phyloP scores from a whole-genome alignment of 2,888 invertebrate species.

The Rhopalosiphum nymphaeae region DNA sequence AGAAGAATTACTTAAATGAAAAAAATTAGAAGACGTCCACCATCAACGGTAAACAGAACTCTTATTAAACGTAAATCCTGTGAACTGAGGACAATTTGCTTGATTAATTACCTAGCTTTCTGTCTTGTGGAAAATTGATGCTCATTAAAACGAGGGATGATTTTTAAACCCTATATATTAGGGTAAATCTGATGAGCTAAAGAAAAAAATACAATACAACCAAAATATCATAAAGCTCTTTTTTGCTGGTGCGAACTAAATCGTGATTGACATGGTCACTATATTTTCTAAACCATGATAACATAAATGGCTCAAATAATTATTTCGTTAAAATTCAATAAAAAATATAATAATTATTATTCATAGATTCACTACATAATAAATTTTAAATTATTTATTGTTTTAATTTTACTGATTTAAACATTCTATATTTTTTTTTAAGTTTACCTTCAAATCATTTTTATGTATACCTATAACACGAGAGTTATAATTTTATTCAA shows the following conservation, averaged over 20 bases:
- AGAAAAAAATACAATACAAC: conserved; percentile 37
- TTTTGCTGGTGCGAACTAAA: background rate
- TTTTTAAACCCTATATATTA: conserved; percentile 26
- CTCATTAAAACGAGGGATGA: conserved; percentile 24
- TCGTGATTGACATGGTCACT: background rate
- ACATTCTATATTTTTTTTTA: background rate
- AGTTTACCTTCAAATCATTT: background rate
- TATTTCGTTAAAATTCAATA: background rate
- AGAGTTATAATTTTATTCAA: background rate
- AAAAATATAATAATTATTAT: background rate
- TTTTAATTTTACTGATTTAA: background rate
- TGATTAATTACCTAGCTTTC: conserved; percentile 58
- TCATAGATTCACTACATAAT: background rate
- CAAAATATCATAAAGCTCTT: background rate
- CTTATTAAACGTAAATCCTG: conserved; percentile 40
- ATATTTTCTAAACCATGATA: background rate
- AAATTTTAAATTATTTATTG: background rate
- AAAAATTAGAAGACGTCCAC: conserved; percentile 24
- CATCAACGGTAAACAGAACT: conserved; percentile 38
- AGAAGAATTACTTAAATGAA: conserved; percentile 15
- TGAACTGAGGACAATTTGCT: conserved; percentile 35
- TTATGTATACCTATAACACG: background rate
- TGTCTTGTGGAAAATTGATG: conserved; percentile 51
- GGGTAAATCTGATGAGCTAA: background rate
- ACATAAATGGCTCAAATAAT: background rate